Percentiles rank a stretch among this genome's conserved stretches.
These are phyloP conservation scores for Cryptophagus acutangulus DNA, from an alignment of 2,888 invertebrate species.

Conservation along the genomic window DNA sequence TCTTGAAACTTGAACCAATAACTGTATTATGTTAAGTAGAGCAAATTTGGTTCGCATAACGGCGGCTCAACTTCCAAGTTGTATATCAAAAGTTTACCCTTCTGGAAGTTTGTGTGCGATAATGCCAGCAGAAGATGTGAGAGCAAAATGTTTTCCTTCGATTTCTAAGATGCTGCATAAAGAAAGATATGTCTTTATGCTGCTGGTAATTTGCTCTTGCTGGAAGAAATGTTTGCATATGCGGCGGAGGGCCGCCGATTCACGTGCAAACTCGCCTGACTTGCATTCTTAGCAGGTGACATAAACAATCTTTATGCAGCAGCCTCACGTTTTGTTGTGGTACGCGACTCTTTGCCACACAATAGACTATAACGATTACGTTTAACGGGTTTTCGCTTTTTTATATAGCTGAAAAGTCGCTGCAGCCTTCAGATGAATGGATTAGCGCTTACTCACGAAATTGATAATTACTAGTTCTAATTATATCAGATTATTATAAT, in stretches of 20 bases:
- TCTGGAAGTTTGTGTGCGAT: constrained; percentile 16
- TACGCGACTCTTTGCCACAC: constrained; percentile 19
- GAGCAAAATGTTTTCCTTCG: too few species aligned
- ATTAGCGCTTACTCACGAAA: too few species aligned
- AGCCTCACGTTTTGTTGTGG: constrained; percentile 29
- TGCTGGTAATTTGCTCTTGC: too few species aligned
- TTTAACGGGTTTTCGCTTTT: constrained; percentile 14
- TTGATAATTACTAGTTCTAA: too few species aligned
- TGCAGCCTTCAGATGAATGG: too few species aligned
- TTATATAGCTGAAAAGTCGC: too few species aligned
- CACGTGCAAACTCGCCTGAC: constrained; percentile 35
- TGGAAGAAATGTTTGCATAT: constrained; percentile 6
- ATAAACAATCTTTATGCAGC: constrained; percentile 27
- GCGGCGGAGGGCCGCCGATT: constrained; percentile 21
- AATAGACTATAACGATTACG: constrained; percentile 9
- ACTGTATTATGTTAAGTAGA: constrained; percentile 37
- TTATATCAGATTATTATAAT: too few species aligned
- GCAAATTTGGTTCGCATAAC: constrained; percentile 29
- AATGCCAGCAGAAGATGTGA: constrained; percentile 17
- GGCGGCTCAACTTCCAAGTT: constrained; percentile 23
- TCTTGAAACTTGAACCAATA: constrained; percentile 38
- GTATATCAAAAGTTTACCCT: constrained; percentile 28
- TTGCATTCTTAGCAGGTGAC: constrained; percentile 33
- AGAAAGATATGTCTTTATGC: too few species aligned
- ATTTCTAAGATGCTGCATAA: too few species aligned